Base-by-base conservation (phyloP, 2,113 vertebrate species). In the Vidua macroura region DNA sequence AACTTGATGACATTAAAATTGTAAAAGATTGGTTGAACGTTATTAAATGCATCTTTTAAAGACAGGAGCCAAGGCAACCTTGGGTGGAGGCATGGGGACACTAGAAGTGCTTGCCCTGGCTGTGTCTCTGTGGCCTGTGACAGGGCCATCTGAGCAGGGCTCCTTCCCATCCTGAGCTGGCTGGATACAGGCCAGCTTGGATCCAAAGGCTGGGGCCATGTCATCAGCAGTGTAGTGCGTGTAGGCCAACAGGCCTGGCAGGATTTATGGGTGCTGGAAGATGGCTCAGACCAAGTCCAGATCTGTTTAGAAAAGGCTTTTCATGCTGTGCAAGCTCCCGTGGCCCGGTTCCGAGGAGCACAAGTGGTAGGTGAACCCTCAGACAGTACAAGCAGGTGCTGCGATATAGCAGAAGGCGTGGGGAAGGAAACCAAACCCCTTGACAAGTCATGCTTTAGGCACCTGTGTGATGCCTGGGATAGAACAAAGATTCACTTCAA, bases 361-460 rank as follows among this genome's bases (percentile, higher is more conserved):
- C 14, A 19, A 13, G 15, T 4, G 9, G 24, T 14, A 23, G 10
- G 23, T 19, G 27, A 25, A 13, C 18, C 33, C 53, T 77, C 35
- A 49, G 52, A 58, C 0, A 1, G 35, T 30, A 33, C 11, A 51
- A 15, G 46, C 46, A 48, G 44, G 52, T 53, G 31, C 76, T 80
- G 49, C 0, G 0, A 15, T 49, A 22, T 15, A 31, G 20, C 5
- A 1, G 16, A 49, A 41, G 33, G 20, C 7, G 0, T 5, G 17
- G 39, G n/a, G 31, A 68, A 80, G 43, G 21, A 31, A 76, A 76
- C 33, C 72, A 80, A 37, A n/a, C 7, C 15, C 81, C 35, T 39
- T 15, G 9, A 10, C 48, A n/a, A 59, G 48, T 31, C 8, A 2
- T 8, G 17, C 27, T 56, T 55, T 22, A 52, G 80, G 70, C 31